Conservation (phyloP, 2,888 invertebrate genomes). For the Xiphydria camelus region DNA sequence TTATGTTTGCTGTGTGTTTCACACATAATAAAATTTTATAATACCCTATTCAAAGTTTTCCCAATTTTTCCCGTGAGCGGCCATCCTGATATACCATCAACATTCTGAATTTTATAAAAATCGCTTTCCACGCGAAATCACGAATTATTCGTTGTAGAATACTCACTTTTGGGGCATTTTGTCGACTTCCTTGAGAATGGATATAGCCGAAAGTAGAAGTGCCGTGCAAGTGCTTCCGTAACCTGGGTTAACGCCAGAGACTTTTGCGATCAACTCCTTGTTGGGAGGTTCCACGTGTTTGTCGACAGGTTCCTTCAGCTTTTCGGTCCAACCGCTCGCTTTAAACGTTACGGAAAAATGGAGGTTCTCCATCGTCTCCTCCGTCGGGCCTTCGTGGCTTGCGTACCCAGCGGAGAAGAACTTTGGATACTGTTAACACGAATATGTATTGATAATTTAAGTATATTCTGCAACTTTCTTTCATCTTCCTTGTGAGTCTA, state of each 20-base stretch:
- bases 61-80: no score
- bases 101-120: no score
- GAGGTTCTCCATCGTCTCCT: slow-evolving; percentile 64
- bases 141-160: no score
- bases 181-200: slow-evolving; percentile 73
- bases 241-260: slow-evolving; percentile 73
- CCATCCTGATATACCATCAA: no score
- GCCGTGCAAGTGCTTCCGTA: slow-evolving; percentile 82
- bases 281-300: slow-evolving; percentile 65
- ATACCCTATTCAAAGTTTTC: no score
- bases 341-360: slow-evolving; percentile 71
- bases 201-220: slow-evolving; percentile 73
- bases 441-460: background rate
- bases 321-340: slow-evolving; percentile 79
- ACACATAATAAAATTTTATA: no score
- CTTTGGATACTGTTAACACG: slow-evolving; percentile 64
- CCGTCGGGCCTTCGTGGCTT: slow-evolving; percentile 69
- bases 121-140: no score
- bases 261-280: slow-evolving; percentile 68
- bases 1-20: no score
- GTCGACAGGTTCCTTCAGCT: slow-evolving; percentile 62
- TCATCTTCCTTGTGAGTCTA: slow-evolving; percentile 3
- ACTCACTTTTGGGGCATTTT: slow-evolving; percentile 76
- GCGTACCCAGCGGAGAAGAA: slow-evolving; percentile 74
- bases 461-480: slow-evolving; percentile 37